Evolutionary conservation across 1,140 invertebrate species (phyloP).

Genomic region (Calliopsis andreniformis): DNA sequence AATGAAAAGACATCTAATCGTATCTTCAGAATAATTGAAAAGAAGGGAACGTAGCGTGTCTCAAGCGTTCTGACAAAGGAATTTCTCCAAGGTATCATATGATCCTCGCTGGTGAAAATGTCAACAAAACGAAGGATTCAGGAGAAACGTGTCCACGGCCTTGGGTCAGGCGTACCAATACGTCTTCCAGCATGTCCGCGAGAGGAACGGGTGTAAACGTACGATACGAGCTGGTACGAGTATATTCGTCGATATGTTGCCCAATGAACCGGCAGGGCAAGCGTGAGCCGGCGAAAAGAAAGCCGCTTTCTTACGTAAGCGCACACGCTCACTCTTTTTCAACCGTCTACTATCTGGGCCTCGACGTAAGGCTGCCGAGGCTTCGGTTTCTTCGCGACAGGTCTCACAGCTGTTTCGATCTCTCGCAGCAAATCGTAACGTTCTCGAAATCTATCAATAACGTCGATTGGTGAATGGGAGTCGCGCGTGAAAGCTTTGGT

Average conservation of each 20-base stretch:
- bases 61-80: too few relatives aligned
- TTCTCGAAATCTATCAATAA: neutral
- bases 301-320: conserved; percentile 74
- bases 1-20: too few relatives aligned
- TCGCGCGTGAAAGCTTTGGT: too few relatives aligned
- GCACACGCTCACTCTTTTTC: conserved; percentile 60
- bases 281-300: conserved; percentile 73
- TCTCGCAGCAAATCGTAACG: neutral
- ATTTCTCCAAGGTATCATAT: neutral
- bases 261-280: conserved; percentile 68
- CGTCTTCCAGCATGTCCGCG: conserved; percentile 1
- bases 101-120: conserved; percentile 21
- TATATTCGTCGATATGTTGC: conserved; percentile 58
- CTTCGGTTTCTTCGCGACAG: neutral
- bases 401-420: neutral
- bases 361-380: neutral
- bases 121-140: neutral
- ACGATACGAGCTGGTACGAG: neutral
- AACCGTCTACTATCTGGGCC: conserved; percentile 54
- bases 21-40: neutral
- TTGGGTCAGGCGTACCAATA: conserved; percentile 4
- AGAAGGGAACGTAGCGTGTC: neutral
- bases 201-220: conserved; percentile 15
- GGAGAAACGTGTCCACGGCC: conserved; percentile 29
- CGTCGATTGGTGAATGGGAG: neutral